These are phyloP conservation scores for Pelagia noctiluca DNA, from an alignment of 30 jellyfish, hydroid and myxozoan species.

Conservation along the genomic window DNA sequence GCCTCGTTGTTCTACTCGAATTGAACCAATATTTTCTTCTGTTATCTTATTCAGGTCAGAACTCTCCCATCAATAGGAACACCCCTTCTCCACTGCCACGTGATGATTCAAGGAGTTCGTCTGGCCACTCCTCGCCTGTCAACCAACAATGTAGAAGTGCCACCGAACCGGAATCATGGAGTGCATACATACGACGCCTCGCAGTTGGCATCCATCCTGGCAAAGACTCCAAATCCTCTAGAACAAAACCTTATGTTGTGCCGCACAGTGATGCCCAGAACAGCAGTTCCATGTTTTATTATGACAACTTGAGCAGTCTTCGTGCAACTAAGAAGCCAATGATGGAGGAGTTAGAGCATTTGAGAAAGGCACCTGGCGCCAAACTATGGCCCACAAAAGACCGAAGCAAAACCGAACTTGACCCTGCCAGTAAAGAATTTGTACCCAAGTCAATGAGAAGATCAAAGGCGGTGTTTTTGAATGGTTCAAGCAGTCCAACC, in stretches of 20 bases:
- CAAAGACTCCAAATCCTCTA: slow-evolving; percentile 21
- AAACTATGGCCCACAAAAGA: slow-evolving; percentile 45
- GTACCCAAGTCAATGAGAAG: slow-evolving; percentile 88
- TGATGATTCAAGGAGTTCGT: slow-evolving; percentile 70
- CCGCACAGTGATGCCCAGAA: slow-evolving; percentile 49
- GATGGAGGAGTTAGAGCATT: slow-evolving; percentile 50
- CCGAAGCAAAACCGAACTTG: slow-evolving; percentile 70
- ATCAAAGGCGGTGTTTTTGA: slow-evolving; percentile 50
- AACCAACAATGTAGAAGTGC: slow-evolving; percentile 36
- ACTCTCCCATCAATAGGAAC: slow-evolving; percentile 61
- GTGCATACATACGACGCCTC: slow-evolving; percentile 68
- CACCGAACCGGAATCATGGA: slow-evolving; percentile 65
- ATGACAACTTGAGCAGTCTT: slow-evolving; percentile 94
- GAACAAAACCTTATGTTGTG: slow-evolving; percentile 21
- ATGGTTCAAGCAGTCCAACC: slow-evolving; percentile 40
- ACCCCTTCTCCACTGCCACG: slow-evolving; percentile 78
- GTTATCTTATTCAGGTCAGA: slow-evolving; percentile 36
- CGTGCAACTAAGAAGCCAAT: slow-evolving; percentile 88
- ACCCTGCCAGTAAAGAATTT: slow-evolving; percentile 97
- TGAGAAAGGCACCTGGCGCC: slow-evolving; percentile 81
- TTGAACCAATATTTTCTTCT: no score
- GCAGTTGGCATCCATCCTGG: slow-evolving; percentile 76
- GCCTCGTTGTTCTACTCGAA: no score
- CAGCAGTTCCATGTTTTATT: slow-evolving; percentile 95
- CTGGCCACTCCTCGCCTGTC: slow-evolving; percentile 71